Base-by-base conservation (phyloP, 2,888 invertebrate genomes). In the Eupelmus urozonus region DNA sequence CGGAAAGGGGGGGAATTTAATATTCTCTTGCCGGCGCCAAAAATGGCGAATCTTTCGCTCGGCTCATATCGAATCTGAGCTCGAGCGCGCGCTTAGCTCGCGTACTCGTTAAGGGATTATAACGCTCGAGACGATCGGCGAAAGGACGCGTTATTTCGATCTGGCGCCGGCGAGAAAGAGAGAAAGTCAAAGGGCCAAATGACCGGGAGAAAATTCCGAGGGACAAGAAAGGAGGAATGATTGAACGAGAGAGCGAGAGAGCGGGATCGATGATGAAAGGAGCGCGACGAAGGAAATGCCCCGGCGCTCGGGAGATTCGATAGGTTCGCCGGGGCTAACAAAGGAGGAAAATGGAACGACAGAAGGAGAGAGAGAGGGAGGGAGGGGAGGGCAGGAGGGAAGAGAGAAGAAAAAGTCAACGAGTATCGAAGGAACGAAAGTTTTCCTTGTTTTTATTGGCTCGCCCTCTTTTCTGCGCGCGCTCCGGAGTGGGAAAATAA, bases 391-490 rank as follows among this genome's bases (percentile, higher is more conserved):
- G 25, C n/a, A 20, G 42, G 11, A 69, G 29, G 29, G 51, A 51
- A 29, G 34, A 42, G 29, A 2, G 55, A 57, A 78, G 60, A 69
- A 63, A 74, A 63, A 69, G 49, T 60, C 73, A 69, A 73, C 62
- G 70, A 74, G 59, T 65, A 78, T 65, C 74, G 65, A 42, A 55
- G 57, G 63, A 74, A 72, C 34, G 73, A 66, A 78, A 78, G 70
- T 78, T 78, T 74, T 57, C 63, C 45, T 78, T 74, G 74, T 79
- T 75, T 79, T 79, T 76, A 76, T 79, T 75, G 55, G 71, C 66
- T 59, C 34, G 53, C 34, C 18, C 51, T 63, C 57, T 27, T n/a
- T 60, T 7, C 57, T 67, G 16, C 27, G 4, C 62, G 2, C 49
- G 63, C 66, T 18, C 69, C 72, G 69, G 5, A 59, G 49, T 16